Percentiles rank a stretch among this genome's conserved stretches.
phyloP scores from a whole-genome alignment of 2,113 vertebrate species.

The Burhinus oedicnemus region DNA sequence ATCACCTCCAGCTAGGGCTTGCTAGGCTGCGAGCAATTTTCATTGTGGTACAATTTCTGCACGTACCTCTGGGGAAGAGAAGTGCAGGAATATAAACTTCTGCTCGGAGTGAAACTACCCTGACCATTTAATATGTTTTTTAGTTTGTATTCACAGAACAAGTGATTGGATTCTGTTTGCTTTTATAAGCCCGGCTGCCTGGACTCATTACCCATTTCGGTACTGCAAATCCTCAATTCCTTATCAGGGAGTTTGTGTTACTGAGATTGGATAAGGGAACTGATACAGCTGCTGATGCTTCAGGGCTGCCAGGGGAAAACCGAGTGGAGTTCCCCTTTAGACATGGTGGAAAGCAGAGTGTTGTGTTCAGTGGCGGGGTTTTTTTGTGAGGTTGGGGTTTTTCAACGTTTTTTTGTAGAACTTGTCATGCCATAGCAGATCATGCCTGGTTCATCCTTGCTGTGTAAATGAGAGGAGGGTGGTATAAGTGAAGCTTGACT shows the following conservation, averaged over 20 bases:
- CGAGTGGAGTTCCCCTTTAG: neutral
- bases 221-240: neutral
- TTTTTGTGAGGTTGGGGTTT: neutral
- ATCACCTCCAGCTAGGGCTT: neutral
- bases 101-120: neutral
- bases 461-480: neutral
- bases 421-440: neutral
- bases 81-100: neutral
- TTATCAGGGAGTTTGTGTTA: neutral
- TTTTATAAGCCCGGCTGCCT: neutral
- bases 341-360: neutral
- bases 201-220: neutral
- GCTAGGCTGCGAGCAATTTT: neutral
- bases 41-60: neutral
- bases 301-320: slow-evolving; percentile 4
- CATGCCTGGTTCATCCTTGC: neutral
- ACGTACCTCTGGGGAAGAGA: neutral
- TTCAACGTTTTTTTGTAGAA: neutral
- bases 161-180: neutral
- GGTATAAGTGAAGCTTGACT: neutral
- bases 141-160: neutral
- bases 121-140: neutral
- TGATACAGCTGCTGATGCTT: neutral
- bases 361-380: neutral
- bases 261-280: neutral